These are phyloP conservation scores for Platygyra sinensis DNA, from an alignment of 64 coral and sea anemone genomes.

Conservation along the genomic window DNA sequence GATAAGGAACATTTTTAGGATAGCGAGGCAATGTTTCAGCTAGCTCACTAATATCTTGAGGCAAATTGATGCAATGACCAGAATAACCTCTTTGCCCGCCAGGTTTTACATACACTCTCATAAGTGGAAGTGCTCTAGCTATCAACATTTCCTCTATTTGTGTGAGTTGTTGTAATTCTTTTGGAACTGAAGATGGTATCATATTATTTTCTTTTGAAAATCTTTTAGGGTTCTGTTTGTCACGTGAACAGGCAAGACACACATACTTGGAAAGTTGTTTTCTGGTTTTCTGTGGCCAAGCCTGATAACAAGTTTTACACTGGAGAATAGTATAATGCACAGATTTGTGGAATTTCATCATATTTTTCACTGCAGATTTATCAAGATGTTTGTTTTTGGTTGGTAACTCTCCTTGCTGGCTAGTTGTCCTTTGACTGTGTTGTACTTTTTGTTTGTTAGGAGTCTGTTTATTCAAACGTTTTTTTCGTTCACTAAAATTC, in stretches of 20 bases:
- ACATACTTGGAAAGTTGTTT: neutral
- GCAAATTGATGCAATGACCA: too few species aligned
- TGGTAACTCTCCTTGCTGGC: too few species aligned
- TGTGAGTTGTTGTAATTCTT: slow-evolving; percentile 43
- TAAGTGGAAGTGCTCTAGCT: slow-evolving; percentile 48
- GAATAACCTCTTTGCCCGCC: slow-evolving; percentile 68
- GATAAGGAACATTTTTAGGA: slow-evolving; percentile 58
- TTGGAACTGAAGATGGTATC: slow-evolving; percentile 44
- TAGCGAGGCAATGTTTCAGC: slow-evolving; percentile 47
- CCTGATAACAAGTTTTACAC: slow-evolving; percentile 58
- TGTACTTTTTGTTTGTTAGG: too few species aligned
- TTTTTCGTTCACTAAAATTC: too few species aligned
- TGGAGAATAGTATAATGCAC: slow-evolving; percentile 37
- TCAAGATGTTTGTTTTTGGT: too few species aligned
- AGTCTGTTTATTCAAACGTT: too few species aligned
- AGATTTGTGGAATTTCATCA: slow-evolving; percentile 58
- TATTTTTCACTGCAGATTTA: too few species aligned
- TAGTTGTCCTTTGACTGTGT: too few species aligned
- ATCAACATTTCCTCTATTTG: slow-evolving; percentile 75
- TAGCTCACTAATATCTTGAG: slow-evolving; percentile 52
- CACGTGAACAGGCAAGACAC: slow-evolving; percentile 12
- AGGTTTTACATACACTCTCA: slow-evolving; percentile 55
- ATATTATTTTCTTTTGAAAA: slow-evolving; percentile 62
- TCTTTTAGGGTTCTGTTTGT: slow-evolving; percentile 24
- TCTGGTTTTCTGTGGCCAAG: slow-evolving; percentile 25